Evolutionary conservation across 2,888 invertebrate species (phyloP).

Genomic region (Idaea aversata): DNA sequence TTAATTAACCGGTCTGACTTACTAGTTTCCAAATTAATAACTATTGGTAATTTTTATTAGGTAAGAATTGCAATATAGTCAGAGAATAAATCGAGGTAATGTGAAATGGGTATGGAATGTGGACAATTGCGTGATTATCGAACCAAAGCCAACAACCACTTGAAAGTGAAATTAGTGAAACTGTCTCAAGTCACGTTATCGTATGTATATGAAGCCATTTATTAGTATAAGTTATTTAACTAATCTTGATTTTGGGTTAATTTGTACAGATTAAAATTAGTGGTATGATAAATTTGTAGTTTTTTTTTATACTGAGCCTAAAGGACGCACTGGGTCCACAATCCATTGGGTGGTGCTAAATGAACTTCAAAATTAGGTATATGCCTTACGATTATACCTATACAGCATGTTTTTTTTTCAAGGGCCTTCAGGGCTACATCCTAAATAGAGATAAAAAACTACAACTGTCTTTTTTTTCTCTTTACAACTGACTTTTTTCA

Average conservation of each 20-base stretch:
- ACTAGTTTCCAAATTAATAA: constrained; percentile 21
- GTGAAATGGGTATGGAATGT: constrained; percentile 37
- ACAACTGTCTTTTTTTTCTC: too few species aligned
- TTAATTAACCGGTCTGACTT: constrained; percentile 22
- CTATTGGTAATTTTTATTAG: constrained; percentile 15
- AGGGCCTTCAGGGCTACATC: too few species aligned
- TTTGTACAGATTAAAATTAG: background rate
- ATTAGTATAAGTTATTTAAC: background rate
- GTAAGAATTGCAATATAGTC: constrained; percentile 12
- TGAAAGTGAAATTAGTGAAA: constrained; percentile 42
- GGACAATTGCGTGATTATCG: constrained; percentile 30
- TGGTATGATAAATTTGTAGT: background rate
- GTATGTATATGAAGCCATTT: background rate
- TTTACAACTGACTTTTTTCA: too few species aligned
- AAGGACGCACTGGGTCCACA: too few species aligned
- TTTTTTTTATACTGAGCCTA: background rate
- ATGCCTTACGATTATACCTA: too few species aligned
- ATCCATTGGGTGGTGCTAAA: too few species aligned
- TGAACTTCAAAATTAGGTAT: too few species aligned
- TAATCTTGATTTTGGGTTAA: background rate
- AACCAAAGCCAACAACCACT: constrained; percentile 30
- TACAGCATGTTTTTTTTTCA: too few species aligned
- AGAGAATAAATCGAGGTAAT: constrained; percentile 14
- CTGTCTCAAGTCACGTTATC: constrained; percentile 30
- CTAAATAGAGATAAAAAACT: too few species aligned